These are phyloP conservation scores for Trypoxylon attenuatum DNA, from an alignment of 2,888 invertebrate species.

Conservation along the genomic window DNA sequence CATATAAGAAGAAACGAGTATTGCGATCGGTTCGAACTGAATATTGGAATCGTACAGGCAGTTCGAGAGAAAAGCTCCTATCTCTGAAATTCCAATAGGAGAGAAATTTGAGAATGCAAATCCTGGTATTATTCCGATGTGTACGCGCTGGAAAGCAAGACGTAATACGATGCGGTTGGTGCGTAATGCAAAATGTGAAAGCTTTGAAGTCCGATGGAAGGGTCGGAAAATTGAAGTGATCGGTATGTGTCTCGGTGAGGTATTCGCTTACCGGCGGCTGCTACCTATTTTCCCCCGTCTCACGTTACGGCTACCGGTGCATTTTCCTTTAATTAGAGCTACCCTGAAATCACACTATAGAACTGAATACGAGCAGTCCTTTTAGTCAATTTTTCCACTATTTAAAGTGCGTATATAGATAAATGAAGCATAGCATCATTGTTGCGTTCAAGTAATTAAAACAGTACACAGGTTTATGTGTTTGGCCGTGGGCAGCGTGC, in stretches of 20 bases:
- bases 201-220: slow-evolving; percentile 51
- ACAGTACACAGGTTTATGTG: slow-evolving; percentile 4
- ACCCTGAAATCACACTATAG: too few species aligned
- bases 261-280: slow-evolving; percentile 35
- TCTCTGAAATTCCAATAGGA: not conserved
- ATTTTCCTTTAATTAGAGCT: slow-evolving; percentile 21
- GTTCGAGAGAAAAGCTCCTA: too few species aligned
- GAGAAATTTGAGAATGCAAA: not conserved
- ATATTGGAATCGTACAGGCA: too few species aligned
- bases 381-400: too few species aligned
- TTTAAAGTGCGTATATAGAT: too few species aligned
- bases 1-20: too few species aligned
- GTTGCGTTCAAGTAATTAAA: too few species aligned
- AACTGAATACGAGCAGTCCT: too few species aligned
- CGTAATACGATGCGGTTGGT: slow-evolving; percentile 50
- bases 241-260: slow-evolving; percentile 40
- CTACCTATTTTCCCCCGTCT: not conserved
- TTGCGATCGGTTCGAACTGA: too few species aligned
- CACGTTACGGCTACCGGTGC: not conserved
- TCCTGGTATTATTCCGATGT: slow-evolving; percentile 34
- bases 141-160: slow-evolving; percentile 44
- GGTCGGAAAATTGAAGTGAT: slow-evolving; percentile 51
- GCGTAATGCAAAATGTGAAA: slow-evolving; percentile 49
- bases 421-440: too few species aligned
- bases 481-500: slow-evolving; percentile 31